These are phyloP conservation scores for Passerina amoena DNA, from an alignment of 2,113 vertebrate species.

Conservation along the genomic window DNA sequence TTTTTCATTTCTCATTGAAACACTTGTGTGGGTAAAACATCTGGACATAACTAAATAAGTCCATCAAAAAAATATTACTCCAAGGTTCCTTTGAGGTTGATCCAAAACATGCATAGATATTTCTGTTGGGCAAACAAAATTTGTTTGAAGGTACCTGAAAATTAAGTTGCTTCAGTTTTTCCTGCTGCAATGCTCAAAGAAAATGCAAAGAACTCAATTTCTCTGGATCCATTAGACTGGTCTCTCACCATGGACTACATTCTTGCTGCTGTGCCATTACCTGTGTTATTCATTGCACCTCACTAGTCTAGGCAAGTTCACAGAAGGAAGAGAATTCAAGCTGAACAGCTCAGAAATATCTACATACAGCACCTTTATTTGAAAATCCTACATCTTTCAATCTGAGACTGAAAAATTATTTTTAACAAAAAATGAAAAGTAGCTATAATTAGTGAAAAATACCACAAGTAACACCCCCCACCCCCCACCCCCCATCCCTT, in stretches of 20 bases:
- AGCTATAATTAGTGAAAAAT: not conserved
- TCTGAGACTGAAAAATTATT: not conserved
- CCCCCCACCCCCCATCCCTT: accelerated
- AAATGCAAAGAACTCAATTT: not conserved
- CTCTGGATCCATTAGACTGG: not conserved
- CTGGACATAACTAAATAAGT: not conserved
- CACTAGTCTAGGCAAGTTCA: not conserved
- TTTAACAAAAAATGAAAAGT: not conserved
- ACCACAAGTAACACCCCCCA: not conserved
- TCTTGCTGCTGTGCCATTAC: not conserved
- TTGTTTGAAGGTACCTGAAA: not conserved
- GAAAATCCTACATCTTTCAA: accelerated
- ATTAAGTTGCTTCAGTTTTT: not conserved
- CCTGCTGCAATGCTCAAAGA: not conserved
- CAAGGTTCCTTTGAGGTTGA: not conserved
- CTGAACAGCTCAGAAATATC: not conserved
- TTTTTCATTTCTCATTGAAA: not conserved
- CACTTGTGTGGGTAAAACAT: not conserved
- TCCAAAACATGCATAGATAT: not conserved
- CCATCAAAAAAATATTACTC: not conserved
- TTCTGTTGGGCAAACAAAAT: not conserved
- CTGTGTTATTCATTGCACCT: not conserved
- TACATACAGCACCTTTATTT: not conserved
- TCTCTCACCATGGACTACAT: not conserved
- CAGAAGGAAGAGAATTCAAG: not conserved